Conservation (phyloP, 64 coral and sea anemone species). For the Exaiptasia diaphana region DNA sequence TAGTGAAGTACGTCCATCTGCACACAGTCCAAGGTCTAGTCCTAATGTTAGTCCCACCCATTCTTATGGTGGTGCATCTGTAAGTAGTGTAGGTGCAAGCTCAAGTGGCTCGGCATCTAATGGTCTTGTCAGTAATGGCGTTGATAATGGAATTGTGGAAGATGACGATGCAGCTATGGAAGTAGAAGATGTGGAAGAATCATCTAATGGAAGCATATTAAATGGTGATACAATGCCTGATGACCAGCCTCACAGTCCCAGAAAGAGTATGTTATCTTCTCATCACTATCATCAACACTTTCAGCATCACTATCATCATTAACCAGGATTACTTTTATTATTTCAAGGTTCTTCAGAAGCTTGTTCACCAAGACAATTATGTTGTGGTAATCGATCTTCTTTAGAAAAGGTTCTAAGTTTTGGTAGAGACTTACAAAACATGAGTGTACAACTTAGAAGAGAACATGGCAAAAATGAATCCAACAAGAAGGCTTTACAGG, state of each 20-base stretch:
- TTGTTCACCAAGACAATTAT: slow-evolving; percentile 53
- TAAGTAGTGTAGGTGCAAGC: slow-evolving; percentile 67
- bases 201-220: slow-evolving; percentile 57
- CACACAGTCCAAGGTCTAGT: slow-evolving; percentile 89
- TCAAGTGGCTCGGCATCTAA: slow-evolving; percentile 63
- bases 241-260: slow-evolving; percentile 36
- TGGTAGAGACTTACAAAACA: slow-evolving; percentile 78
- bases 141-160: slow-evolving; percentile 91
- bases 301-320: neutral
- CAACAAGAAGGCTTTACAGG: slow-evolving; percentile 94
- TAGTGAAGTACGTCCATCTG: slow-evolving; percentile 83
- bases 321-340: neutral
- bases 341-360: slow-evolving; percentile 50
- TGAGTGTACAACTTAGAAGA: slow-evolving; percentile 83
- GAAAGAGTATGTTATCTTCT: slow-evolving; percentile 35
- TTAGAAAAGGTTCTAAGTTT: slow-evolving; percentile 90
- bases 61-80: slow-evolving; percentile 63
- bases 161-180: slow-evolving; percentile 88
- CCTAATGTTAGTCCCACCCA: slow-evolving; percentile 95
- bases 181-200: slow-evolving; percentile 72
- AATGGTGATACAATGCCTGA: slow-evolving; percentile 69
- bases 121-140: slow-evolving; percentile 89
- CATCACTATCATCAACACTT: neutral
- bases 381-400: slow-evolving; percentile 62
- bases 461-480: slow-evolving; percentile 94